These are phyloP conservation scores for Caenorhabditis remanei DNA, from an alignment of 1,140 invertebrate species.

Conservation along the genomic window DNA sequence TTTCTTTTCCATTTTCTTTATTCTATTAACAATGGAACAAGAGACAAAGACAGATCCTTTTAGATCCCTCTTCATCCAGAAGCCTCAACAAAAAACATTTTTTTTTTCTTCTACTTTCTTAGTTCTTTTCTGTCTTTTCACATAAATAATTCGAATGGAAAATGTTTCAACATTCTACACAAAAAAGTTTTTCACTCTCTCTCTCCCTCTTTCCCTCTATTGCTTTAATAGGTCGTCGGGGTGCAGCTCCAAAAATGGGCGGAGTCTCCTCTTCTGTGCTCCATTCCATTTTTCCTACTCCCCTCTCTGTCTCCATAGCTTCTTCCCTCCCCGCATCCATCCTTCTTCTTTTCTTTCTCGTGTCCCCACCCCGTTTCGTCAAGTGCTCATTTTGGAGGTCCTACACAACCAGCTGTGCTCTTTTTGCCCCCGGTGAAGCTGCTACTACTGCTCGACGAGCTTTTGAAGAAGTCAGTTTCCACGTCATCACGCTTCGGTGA, in stretches of 20 bases:
- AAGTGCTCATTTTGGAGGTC: slow-evolving; percentile 54
- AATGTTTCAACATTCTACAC: slow-evolving; percentile 36
- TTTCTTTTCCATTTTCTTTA: not conserved
- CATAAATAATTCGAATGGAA: slow-evolving; percentile 54
- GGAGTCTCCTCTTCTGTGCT: slow-evolving; percentile 1
- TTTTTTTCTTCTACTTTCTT: not conserved
- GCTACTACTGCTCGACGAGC: not conserved
- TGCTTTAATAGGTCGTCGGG: slow-evolving; percentile 48
- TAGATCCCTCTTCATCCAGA: slow-evolving; percentile 18
- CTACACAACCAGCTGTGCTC: slow-evolving; percentile 53
- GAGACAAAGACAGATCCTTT: not conserved
- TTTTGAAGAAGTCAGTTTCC: slow-evolving; percentile 30
- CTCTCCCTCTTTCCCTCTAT: not conserved
- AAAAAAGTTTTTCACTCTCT: not conserved
- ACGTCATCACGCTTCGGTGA: slow-evolving; percentile 45
- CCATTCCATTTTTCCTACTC: not conserved
- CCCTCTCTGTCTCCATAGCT: slow-evolving; percentile 46
- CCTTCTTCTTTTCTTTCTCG: not conserved
- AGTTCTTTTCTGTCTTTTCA: slow-evolving; percentile 47
- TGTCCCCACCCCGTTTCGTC: slow-evolving; percentile 7
- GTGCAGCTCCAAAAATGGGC: slow-evolving; percentile 40
- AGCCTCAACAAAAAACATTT: slow-evolving; percentile 6
- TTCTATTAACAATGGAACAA: slow-evolving; percentile 46
- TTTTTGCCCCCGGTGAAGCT: not conserved
- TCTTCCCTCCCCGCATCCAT: not conserved